Evolutionary conservation across 2,797 vertebrate species (phyloP), one percentile per base, ranked within the genome.

Genomic region (Euphonia xanthogaster): DNA sequence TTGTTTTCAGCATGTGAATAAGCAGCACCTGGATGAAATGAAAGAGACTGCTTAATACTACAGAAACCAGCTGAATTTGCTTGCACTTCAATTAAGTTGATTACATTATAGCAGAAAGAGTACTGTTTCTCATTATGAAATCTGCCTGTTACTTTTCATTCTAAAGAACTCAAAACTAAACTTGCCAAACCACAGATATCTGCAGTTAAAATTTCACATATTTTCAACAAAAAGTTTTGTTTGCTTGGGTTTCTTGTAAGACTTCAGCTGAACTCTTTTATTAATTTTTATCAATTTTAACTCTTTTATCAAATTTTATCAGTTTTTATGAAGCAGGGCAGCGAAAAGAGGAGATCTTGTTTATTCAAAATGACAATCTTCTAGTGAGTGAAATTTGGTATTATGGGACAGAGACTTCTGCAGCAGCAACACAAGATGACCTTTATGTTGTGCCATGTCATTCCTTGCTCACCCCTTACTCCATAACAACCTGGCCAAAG

Each of bases 1-100:
- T 86, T 98, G 15, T 84, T 86, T 96, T 99, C 99, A 53, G 99
- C 99, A 73, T 23, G 97, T 58, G 99, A 98, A 88, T 99, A 99
- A 33, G 99, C 99, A 74, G 99, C 99, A 97, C 99, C 99, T 99
- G 86, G 90, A 96, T 67, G 78, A 92, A 96, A 74, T 4, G 44
- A 96, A 48, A 95, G 40, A 85, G 31, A 90, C 5, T 37, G 23
- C 33, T 95, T 84, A 86, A 82, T 67, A 70, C 44, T 54, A 55
- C 10, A 89, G 71, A 89, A 93, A 53, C 21, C 23, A 54, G 70
- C 37, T 8, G 14, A 14, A 61, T 61, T 78, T 1, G 0, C 27
- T 44, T 90, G 33, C 78, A 75, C 39, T 70, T 78, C 55, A 60
- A 48, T 70, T 82, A 85, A 71, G 12, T 5, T 76, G 13, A 60